These are phyloP conservation scores for Ptychochromis oligacanthus DNA, from an alignment of 2,113 vertebrate species.

Conservation along the genomic window DNA sequence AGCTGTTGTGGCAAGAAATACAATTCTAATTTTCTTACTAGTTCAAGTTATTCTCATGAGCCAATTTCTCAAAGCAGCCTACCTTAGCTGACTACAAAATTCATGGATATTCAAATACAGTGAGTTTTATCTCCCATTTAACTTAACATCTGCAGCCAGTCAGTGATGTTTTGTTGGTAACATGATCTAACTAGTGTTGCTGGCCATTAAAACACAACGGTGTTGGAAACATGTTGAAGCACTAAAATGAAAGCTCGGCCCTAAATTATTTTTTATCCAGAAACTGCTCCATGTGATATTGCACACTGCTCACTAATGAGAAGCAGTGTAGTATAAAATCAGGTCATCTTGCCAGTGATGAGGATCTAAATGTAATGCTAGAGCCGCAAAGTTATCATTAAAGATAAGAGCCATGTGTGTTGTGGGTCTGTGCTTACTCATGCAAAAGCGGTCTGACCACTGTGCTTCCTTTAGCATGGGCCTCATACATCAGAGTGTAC, in stretches of 20 bases:
- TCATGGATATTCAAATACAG: background rate
- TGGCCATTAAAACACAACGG: background rate
- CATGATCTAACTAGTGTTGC: no score
- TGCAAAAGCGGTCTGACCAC: slow-evolving; percentile 89
- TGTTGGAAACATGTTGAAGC: background rate
- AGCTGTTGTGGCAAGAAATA: background rate
- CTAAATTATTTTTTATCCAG: background rate
- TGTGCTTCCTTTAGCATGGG: slow-evolving; percentile 84
- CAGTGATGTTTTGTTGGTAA: no score
- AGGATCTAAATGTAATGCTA: background rate
- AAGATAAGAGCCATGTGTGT: slow-evolving; percentile 1
- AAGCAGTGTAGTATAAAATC: slow-evolving; percentile 14
- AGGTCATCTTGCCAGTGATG: slow-evolving; percentile 14
- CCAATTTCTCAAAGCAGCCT: background rate
- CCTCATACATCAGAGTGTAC: slow-evolving; percentile 88
- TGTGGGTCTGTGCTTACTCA: slow-evolving; percentile 82
- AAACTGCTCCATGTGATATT: background rate
- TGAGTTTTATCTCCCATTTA: no score
- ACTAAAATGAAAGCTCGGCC: background rate
- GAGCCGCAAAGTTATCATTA: background rate
- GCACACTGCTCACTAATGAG: slow-evolving; percentile 11
- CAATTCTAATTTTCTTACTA: background rate
- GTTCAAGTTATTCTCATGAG: background rate
- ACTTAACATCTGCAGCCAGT: no score
- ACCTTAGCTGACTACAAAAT: background rate